Evolutionary conservation across 2,888 invertebrate genomes (phyloP).

Genomic region (Eudasyphora cyanicolor): DNA sequence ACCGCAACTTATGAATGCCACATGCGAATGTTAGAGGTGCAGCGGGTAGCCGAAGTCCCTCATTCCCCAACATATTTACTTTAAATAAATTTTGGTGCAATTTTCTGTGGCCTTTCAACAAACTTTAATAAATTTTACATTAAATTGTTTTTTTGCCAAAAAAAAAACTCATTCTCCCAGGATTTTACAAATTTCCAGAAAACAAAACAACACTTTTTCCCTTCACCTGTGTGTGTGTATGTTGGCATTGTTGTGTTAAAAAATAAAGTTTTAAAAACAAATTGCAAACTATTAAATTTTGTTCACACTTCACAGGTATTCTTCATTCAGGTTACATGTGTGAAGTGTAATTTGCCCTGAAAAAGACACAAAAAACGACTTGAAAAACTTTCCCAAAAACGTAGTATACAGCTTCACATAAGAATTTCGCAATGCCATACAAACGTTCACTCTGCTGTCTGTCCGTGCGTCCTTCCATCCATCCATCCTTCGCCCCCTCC

Average conservation of each 20-base stretch:
- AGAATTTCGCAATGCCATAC: neutral
- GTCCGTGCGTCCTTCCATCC: neutral
- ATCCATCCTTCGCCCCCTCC: neutral
- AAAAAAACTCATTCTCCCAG: neutral
- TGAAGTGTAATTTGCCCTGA: constrained; percentile 12
- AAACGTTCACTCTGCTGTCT: neutral
- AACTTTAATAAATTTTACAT: constrained; percentile 26
- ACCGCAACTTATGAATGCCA: neutral
- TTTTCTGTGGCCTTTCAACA: constrained; percentile 31
- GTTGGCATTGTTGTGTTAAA: neutral
- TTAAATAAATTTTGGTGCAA: constrained; percentile 36
- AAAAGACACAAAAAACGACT: constrained; percentile 8
- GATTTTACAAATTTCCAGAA: neutral
- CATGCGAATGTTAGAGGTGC: constrained; percentile 24
- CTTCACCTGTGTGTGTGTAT: neutral
- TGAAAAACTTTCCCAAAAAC: constrained; percentile 31
- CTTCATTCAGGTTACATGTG: neutral
- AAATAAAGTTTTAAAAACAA: constrained; percentile 3
- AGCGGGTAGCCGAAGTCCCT: neutral
- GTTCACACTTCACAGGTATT: constrained; percentile 26
- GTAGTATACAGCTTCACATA: no score
- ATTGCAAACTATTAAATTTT: constrained; percentile 30
- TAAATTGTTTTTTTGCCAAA: constrained; percentile 1
- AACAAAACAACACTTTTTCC: neutral
- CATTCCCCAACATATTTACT: constrained; percentile 12